Percentiles rank a stretch among this genome's conserved stretches.
These are phyloP conservation scores for Apodemus sylvaticus DNA, from an alignment of 2,113 vertebrate genomes.

Conservation along the genomic window DNA sequence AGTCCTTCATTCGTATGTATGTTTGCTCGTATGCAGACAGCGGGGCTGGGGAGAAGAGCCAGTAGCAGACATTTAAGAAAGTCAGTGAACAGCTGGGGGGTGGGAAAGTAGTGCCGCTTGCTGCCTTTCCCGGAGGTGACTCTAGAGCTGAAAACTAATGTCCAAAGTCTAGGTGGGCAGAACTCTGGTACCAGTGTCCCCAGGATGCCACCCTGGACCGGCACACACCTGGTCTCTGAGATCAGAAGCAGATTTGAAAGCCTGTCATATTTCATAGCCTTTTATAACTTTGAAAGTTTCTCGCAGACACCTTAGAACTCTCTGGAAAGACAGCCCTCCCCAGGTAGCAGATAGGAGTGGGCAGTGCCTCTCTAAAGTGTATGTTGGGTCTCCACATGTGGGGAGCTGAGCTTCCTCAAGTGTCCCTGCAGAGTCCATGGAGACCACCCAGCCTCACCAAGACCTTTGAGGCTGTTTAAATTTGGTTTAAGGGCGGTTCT, in stretches of 20 bases:
- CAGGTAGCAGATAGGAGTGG: neutral
- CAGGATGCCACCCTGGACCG: no score
- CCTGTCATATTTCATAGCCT: neutral
- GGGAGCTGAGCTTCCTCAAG: neutral
- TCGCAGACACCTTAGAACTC: neutral
- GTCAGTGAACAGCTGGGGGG: rapidly evolving
- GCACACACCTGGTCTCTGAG: neutral
- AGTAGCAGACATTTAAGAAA: neutral
- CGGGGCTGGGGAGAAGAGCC: neutral
- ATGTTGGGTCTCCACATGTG: neutral
- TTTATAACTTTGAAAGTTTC: neutral
- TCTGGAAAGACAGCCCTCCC: neutral
- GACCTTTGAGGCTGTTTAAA: neutral
- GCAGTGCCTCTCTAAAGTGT: neutral
- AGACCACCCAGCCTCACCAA: neutral
- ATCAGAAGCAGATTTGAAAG: neutral
- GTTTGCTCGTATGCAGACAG: neutral
- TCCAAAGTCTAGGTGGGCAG: neutral
- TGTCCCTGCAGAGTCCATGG: neutral
- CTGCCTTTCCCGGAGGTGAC: neutral
- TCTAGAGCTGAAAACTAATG: neutral
- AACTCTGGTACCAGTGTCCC: neutral
- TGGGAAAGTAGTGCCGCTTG: no score
- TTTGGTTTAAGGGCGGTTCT: neutral
- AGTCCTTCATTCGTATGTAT: neutral